Conservation (phyloP, 2,888 invertebrate genomes). For the Lycaena phlaeas region DNA sequence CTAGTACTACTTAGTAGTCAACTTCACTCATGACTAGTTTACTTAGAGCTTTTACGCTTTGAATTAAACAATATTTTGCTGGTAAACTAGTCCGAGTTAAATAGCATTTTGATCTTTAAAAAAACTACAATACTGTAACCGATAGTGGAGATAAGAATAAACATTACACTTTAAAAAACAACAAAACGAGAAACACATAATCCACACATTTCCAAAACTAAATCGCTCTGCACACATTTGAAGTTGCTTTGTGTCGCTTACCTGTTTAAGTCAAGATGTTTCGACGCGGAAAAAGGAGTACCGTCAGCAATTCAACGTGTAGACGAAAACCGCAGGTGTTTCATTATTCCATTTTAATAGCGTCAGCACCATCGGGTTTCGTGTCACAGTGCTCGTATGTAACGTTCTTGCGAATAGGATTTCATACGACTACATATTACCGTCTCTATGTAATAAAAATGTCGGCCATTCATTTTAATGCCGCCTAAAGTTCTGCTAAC, state of each 20-base stretch:
- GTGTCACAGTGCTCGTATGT: slow-evolving; percentile 27
- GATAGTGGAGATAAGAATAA: too few relatives aligned
- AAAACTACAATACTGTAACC: too few relatives aligned
- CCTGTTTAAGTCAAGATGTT: slow-evolving; percentile 11
- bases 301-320: slow-evolving; percentile 18
- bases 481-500: slow-evolving; percentile 9
- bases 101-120: too few relatives aligned
- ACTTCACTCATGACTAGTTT: too few relatives aligned
- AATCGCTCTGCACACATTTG: not conserved
- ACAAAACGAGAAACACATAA: too few relatives aligned
- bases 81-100: too few relatives aligned
- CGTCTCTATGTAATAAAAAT: slow-evolving; percentile 17
- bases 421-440: slow-evolving; percentile 16
- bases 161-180: too few relatives aligned
- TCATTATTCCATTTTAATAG: slow-evolving; percentile 69
- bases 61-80: too few relatives aligned
- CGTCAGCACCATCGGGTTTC: slow-evolving; percentile 48
- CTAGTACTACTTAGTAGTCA: too few relatives aligned
- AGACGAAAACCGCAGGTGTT: slow-evolving; percentile 63
- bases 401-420: slow-evolving; percentile 21
- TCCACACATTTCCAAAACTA: too few relatives aligned
- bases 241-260: slow-evolving; percentile 10
- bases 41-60: too few relatives aligned
- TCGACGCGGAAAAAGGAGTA: slow-evolving; percentile 9
- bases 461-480: slow-evolving; percentile 15